phyloP scores from a whole-genome alignment of 1,140 invertebrate species.

The Helicoverpa armigera region DNA sequence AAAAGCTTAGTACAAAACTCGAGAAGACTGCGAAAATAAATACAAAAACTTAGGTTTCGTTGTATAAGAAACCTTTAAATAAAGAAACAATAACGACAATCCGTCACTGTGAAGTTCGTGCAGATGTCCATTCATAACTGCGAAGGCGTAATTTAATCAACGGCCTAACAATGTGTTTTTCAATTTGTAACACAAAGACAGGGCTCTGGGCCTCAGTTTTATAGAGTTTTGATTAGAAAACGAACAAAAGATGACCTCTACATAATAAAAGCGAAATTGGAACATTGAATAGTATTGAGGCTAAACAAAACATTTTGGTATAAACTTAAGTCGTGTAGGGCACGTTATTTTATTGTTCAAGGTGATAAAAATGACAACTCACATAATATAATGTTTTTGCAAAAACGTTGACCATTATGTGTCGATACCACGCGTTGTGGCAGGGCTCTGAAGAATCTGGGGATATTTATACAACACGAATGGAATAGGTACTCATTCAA shows the following conservation, averaged over 20 bases:
- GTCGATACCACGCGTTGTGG: not conserved
- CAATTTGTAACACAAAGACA: conserved; percentile 50
- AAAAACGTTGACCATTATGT: conserved; percentile 34
- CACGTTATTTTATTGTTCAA: conserved; percentile 44
- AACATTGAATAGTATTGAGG: conserved; percentile 46
- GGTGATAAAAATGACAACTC: conserved; percentile 46
- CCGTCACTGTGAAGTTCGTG: not conserved
- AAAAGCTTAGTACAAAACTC: too few species aligned
- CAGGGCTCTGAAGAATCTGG: conserved; percentile 23
- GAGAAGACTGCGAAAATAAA: too few species aligned
- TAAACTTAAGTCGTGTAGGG: conserved; percentile 34
- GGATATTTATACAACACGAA: conserved; percentile 14
- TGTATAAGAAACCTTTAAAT: not conserved
- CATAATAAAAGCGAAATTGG: conserved; percentile 50
- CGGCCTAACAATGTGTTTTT: conserved; percentile 40
- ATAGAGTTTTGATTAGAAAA: conserved; percentile 52
- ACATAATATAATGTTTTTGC: conserved; percentile 48
- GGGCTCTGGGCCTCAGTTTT: conserved; percentile 36
- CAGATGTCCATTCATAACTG: conserved; percentile 10
- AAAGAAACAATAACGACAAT: conserved; percentile 7
- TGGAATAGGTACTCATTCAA: not conserved
- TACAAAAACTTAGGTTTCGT: too few species aligned
- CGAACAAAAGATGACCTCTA: conserved; percentile 46
- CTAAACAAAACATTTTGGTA: conserved; percentile 53
- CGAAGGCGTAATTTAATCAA: conserved; percentile 43